These are phyloP conservation scores for Alsophila aescularia DNA, from an alignment of 2,888 invertebrate species.

Conservation along the genomic window DNA sequence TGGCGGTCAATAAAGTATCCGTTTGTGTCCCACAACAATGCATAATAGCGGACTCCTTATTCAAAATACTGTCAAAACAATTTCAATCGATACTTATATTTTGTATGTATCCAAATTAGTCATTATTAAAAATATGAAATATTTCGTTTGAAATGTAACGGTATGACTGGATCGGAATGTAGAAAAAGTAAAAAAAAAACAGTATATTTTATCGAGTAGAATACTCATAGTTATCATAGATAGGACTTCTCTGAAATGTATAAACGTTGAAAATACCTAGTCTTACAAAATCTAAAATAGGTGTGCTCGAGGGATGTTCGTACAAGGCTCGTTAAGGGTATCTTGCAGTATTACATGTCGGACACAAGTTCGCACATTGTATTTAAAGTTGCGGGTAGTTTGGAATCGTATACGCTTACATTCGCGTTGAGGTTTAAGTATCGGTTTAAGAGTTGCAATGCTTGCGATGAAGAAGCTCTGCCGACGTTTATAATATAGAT, in stretches of 20 bases:
- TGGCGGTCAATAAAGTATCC: constrained; percentile 45
- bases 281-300: constrained; percentile 58
- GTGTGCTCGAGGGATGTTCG: constrained; percentile 45
- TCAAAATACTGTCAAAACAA: constrained; percentile 47
- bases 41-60: constrained; percentile 49
- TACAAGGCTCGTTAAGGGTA: constrained; percentile 45
- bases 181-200: constrained; percentile 48
- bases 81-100: constrained; percentile 39
- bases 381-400: constrained; percentile 29
- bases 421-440: constrained; percentile 12
- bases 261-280: constrained; percentile 77
- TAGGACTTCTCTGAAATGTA: constrained; percentile 83
- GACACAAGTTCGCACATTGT: constrained; percentile 19
- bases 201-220: constrained; percentile 57
- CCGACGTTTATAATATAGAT: too few relatives aligned
- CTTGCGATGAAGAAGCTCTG: too few relatives aligned
- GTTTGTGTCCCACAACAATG: constrained; percentile 49
- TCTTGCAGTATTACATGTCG: constrained; percentile 65
- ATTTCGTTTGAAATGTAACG: constrained; percentile 42
- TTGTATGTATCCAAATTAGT: constrained; percentile 42
- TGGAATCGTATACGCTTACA: constrained; percentile 1
- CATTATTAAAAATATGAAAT: constrained; percentile 31
- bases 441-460: constrained; percentile 15
- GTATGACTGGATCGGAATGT: constrained; percentile 58
- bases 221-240: constrained; percentile 66